A percentile compares a stretch with the other conserved stretches of the same genome.
These are phyloP conservation scores for Diprion similis DNA, from an alignment of 1,140 invertebrate species.

Conservation along the genomic window DNA sequence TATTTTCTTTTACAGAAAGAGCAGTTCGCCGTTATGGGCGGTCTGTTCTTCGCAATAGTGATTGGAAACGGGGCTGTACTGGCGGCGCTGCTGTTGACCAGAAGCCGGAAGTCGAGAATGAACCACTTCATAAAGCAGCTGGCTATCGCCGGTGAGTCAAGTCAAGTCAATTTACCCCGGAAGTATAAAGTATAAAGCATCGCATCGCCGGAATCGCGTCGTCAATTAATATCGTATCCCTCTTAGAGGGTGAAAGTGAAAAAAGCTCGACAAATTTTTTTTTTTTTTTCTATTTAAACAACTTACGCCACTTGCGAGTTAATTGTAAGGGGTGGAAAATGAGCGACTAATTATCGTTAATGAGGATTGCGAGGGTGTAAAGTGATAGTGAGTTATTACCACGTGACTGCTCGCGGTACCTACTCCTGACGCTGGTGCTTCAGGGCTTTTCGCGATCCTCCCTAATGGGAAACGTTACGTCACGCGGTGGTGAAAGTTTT, in stretches of 20 bases:
- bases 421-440: constrained; percentile 7
- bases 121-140: constrained; percentile 71
- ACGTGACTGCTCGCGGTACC: too few species aligned
- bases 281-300: too few species aligned
- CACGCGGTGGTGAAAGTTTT: neutral
- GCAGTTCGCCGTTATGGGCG: constrained; percentile 64
- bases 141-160: constrained; percentile 56
- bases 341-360: neutral
- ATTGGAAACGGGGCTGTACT: constrained; percentile 66
- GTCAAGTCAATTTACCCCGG: constrained; percentile 25
- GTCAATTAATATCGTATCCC: neutral
- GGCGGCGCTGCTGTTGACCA: constrained; percentile 61
- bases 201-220: neutral
- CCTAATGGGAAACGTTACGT: neutral
- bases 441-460: neutral
- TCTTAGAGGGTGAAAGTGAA: too few species aligned
- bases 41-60: constrained; percentile 64
- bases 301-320: neutral
- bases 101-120: constrained; percentile 65
- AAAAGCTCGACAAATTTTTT: too few species aligned
- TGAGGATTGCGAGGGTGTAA: neutral
- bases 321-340: neutral
- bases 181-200: neutral
- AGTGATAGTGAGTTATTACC: neutral
- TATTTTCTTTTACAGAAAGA: constrained; percentile 57